Evolutionary conservation across 2,888 invertebrate genomes (phyloP).

Genomic region (Pyrrhosoma nymphula): DNA sequence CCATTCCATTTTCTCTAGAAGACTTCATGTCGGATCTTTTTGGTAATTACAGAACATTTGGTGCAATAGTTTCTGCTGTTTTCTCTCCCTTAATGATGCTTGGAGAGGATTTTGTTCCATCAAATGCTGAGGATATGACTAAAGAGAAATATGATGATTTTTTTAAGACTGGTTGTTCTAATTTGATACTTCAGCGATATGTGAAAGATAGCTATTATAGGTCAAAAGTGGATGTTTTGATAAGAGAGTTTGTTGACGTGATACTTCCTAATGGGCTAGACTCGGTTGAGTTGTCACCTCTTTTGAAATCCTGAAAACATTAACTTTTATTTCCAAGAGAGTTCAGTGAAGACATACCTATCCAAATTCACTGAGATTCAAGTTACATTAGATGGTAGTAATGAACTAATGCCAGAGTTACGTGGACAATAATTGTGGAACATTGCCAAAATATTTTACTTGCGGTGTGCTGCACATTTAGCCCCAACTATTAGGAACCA

Average conservation of each 20-base stretch:
- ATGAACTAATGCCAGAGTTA: too few relatives aligned
- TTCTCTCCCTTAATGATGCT: constrained; percentile 31
- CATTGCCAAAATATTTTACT: too few relatives aligned
- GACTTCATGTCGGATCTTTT: background rate
- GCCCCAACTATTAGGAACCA: too few relatives aligned
- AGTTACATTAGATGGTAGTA: too few relatives aligned
- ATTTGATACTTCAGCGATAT: background rate
- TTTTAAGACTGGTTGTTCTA: background rate
- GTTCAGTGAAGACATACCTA: too few relatives aligned
- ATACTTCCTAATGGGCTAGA: constrained; percentile 22
- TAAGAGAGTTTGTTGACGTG: constrained; percentile 1
- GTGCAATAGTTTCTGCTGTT: background rate
- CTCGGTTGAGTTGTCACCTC: background rate
- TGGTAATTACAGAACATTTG: background rate
- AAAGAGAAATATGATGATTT: background rate
- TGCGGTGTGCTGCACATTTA: too few relatives aligned
- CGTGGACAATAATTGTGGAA: too few relatives aligned
- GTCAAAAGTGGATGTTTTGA: background rate
- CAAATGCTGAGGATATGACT: background rate
- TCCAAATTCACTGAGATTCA: too few relatives aligned
- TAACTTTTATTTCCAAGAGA: background rate
- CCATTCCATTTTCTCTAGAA: background rate
- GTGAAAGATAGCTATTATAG: background rate
- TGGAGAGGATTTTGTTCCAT: background rate
- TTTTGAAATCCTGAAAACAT: background rate